Evolutionary conservation across 2,888 invertebrate genomes (phyloP), one percentile per base, ranked within the genome.

Genomic region (Cheilosia pagana): DNA sequence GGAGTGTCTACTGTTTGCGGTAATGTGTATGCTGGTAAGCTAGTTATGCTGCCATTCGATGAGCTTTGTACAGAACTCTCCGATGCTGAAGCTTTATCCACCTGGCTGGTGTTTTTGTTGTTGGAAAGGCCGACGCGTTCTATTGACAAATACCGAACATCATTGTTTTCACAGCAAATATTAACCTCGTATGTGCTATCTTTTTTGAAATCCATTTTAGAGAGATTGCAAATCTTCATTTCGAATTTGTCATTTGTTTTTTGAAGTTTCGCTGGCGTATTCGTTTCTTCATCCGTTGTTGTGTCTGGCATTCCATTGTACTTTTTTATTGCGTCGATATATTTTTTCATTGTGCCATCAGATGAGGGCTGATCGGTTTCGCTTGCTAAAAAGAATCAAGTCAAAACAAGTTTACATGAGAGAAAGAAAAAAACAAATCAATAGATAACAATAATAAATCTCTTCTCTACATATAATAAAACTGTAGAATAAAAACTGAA

Each of bases 11-110:
- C 23, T 67, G 53, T 39, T 45, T 81, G 76, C 5, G 76, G 62
- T 28, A 81, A 41, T 43, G 75, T 45, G 60, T 60, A 63, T 23
- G 55, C 45, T 52, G 87, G 86, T 62, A 87, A 63, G 53, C 87
- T 87, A 14, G 70, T 76, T 4, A 88, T 78, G 62, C 87, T 88
- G 3, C 87, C 87, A 65, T 88, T 79, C 10, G 83, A 87, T 59
- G 87, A 87, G 28, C 78, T 83, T 76, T 78, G 78, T 14, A 79
- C 52, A 31, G 72, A 67, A 50, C 45, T 57, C 6, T 81, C 82
- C 60, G 75, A 81, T 14, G 81, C 57, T 21, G 77, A 70, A 12
- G 68, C 68, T 19, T 83, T 86, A 16, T 82, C 72, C 16, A 16
- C 19, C 28, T 68, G 53, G 16, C 50, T 62, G n/a, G 72, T 78